Conservation (phyloP, 2,888 invertebrate genomes). For the Tinea trinotella region DNA sequence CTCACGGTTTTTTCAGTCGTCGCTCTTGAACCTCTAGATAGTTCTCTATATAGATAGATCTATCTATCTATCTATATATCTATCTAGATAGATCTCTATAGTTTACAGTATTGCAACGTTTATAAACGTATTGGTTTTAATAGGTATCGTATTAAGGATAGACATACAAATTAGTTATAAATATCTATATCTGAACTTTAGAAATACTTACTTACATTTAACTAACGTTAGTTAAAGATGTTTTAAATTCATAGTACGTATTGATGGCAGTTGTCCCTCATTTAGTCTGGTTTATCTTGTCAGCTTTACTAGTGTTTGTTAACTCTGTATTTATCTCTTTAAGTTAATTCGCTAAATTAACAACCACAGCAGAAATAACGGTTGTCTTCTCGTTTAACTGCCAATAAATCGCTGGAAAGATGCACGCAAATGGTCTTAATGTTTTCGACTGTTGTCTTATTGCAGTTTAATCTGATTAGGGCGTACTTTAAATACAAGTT, state of each 20-base stretch:
- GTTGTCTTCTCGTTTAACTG: conserved; percentile 16
- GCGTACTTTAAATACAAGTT: neutral
- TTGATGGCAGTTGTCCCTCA: conserved; percentile 9
- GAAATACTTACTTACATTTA: too few species aligned
- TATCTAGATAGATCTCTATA: too few species aligned
- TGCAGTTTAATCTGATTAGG: neutral
- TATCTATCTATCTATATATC: too few species aligned
- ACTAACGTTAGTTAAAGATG: too few species aligned
- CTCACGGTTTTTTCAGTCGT: too few species aligned
- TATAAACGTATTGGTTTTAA: too few species aligned
- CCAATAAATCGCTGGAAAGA: conserved; percentile 1
- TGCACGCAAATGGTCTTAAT: neutral
- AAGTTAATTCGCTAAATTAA: conserved; percentile 17
- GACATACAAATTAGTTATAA: too few species aligned
- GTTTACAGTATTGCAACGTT: too few species aligned
- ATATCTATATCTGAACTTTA: too few species aligned
- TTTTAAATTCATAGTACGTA: conserved; percentile 2
- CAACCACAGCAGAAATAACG: neutral
- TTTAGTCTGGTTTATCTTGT: conserved; percentile 15
- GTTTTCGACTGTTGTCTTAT: neutral
- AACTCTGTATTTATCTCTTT: conserved; percentile 4
- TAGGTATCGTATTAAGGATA: too few species aligned
- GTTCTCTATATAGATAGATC: too few species aligned
- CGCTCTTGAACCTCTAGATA: too few species aligned
- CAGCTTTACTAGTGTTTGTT: conserved; percentile 17